These are phyloP conservation scores for Apis florea DNA, from an alignment of 1,140 invertebrate species.

Conservation along the genomic window DNA sequence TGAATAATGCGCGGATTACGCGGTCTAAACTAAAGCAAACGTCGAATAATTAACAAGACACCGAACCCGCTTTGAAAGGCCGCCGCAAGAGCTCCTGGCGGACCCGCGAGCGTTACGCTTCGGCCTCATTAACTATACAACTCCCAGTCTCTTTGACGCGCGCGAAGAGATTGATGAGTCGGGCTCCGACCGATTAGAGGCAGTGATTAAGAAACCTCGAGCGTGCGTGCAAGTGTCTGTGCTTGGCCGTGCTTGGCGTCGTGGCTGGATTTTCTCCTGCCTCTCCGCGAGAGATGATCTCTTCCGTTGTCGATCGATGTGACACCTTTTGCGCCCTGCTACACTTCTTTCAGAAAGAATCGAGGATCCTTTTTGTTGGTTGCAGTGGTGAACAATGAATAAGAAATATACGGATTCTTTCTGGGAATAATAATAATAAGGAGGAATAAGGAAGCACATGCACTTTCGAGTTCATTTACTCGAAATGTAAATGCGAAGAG, in stretches of 20 bases:
- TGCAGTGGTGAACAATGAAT: too few species aligned
- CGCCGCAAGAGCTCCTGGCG: slow-evolving; percentile 11
- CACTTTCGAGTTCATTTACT: not conserved
- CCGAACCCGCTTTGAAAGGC: slow-evolving; percentile 25
- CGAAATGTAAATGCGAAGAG: not conserved
- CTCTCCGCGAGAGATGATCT: not conserved
- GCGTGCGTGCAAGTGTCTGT: not conserved
- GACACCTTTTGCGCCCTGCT: too few species aligned
- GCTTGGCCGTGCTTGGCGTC: not conserved
- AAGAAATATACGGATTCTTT: too few species aligned
- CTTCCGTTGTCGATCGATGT: too few species aligned
- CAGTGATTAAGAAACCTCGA: slow-evolving; percentile 36
- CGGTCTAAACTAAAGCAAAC: slow-evolving; percentile 43
- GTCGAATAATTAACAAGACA: slow-evolving; percentile 50
- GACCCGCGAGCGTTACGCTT: slow-evolving; percentile 41
- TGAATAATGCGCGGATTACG: slow-evolving; percentile 47
- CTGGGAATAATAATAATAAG: too few species aligned
- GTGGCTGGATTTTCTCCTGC: not conserved
- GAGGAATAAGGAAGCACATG: not conserved
- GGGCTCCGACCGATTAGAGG: slow-evolving; percentile 27
- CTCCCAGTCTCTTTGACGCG: slow-evolving; percentile 46
- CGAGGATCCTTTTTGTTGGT: too few species aligned
- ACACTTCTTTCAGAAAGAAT: too few species aligned
- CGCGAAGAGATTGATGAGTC: slow-evolving; percentile 44
- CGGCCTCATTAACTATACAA: slow-evolving; percentile 46